phyloP scores from a whole-genome alignment of 2,888 invertebrate species.

The Torymus texanus region DNA sequence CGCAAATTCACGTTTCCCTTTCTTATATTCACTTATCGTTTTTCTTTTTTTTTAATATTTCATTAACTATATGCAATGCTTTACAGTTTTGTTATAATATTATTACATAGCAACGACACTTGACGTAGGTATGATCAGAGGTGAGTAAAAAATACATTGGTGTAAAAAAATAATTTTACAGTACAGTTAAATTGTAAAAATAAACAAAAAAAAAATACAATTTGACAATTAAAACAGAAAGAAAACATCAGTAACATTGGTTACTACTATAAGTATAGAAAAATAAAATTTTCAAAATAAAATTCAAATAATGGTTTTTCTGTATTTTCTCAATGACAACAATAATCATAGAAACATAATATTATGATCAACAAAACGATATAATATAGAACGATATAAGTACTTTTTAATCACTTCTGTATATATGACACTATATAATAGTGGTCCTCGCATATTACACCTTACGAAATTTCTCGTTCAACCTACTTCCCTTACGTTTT shows the following conservation, averaged over 20 bases:
- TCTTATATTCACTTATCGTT: background rate
- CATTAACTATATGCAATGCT: background rate
- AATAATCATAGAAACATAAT: too few relatives aligned
- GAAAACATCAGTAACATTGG: too few relatives aligned
- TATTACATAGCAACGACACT: conserved; percentile 1
- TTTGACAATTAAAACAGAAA: too few relatives aligned
- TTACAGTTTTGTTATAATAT: conserved; percentile 17
- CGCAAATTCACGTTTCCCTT: too few relatives aligned
- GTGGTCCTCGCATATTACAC: conserved; percentile 48
- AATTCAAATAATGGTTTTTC: background rate
- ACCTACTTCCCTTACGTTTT: background rate
- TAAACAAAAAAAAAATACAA: background rate
- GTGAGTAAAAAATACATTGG: conserved; percentile 31
- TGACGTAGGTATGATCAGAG: conserved; percentile 14
- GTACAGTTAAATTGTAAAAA: background rate
- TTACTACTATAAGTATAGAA: background rate
- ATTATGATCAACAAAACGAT: too few relatives aligned
- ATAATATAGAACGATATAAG: background rate
- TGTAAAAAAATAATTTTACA: conserved; percentile 34
- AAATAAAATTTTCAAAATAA: conserved; percentile 1
- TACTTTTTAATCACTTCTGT: conserved; percentile 36
- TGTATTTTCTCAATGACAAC: background rate
- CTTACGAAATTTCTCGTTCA: conserved; percentile 21
- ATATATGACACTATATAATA: conserved; percentile 50
- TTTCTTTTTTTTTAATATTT: background rate